Conservation (phyloP, 2,113 vertebrate species). For the Gopherus flavomarginatus region DNA sequence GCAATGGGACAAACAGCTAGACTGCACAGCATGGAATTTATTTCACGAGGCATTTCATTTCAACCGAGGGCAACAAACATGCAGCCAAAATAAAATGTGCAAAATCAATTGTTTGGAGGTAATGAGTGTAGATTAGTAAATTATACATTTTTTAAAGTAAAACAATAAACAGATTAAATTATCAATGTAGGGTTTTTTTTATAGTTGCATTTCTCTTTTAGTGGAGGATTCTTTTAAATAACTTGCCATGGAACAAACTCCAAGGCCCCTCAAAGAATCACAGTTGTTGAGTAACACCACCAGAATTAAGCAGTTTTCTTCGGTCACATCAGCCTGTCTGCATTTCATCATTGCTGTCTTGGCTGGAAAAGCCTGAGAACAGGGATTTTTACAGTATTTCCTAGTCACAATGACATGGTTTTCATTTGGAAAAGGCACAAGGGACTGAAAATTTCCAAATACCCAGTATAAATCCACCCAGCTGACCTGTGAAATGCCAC, state of each 20-base stretch:
- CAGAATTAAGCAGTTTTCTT: constrained; percentile 16
- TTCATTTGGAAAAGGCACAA: not conserved
- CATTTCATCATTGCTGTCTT: not conserved
- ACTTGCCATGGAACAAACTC: not conserved
- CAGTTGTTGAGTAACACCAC: constrained; percentile 1
- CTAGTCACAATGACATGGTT: fast-evolving
- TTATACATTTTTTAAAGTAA: not conserved
- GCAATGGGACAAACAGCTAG: constrained; percentile 5
- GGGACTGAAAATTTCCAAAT: not conserved
- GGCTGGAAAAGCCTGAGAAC: not conserved
- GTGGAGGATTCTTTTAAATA: not conserved
- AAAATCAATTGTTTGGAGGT: not conserved
- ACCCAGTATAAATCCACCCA: not conserved
- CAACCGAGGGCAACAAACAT: not conserved
- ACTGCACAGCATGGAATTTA: not conserved
- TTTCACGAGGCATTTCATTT: not conserved
- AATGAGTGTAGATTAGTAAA: not conserved
- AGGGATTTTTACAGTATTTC: not conserved
- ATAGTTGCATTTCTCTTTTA: not conserved
- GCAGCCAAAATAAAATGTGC: not conserved
- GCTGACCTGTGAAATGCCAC: not conserved
- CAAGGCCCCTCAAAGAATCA: not conserved
- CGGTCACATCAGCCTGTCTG: constrained; percentile 8
- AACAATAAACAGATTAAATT: not conserved
- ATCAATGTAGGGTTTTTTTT: not conserved